Evolutionary conservation across 1,140 invertebrate genomes (phyloP), one percentile per base, ranked within the genome.

Genomic region (Papilio glaucus): DNA sequence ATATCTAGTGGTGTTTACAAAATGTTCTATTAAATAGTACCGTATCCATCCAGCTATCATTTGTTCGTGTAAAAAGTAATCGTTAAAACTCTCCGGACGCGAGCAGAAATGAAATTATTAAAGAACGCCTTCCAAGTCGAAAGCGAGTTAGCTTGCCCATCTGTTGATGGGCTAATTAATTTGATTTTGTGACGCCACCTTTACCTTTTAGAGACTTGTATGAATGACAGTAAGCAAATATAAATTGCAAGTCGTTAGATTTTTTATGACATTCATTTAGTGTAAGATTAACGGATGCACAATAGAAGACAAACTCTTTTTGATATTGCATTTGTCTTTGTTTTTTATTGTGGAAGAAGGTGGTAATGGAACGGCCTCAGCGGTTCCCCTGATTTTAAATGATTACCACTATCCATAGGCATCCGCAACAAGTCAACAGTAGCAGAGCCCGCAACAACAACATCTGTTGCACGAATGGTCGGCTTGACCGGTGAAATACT

Each of bases 161-260:
- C 89, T 89, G 87, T 90, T 90, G 88, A 85, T 76, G 77, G 71
- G 73, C 79, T 91, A 89, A 89, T 90, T 91, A 91, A 91, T 91
- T 89, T 83, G 84, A 90, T 91, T 88, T 85, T 72, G 71, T 12
- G 70, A 80, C 72, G 57, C 72, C 79, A 81, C 76, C 80, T 82
- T 81, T 77, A 77, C 77, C 70, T 82, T n/a, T n/a, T 82, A 84
- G 79, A 78, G 79, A 73, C 75, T 78, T 83, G 76, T 24, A 29
- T 72, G 60, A 53, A 65, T 29, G 26, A 26, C n/a, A 72, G 57
- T 61, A 63, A 41, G 26, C 45, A 38, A 37, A 57, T 24, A 38
- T 38, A 33, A 37, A 70, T 33, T 49, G 10, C 38, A 29, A 29
- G 8, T 57, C 15, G 13, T 7, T 42, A 61, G 29, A 71, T 3